Evolutionary conservation across 2,888 invertebrate species (phyloP).

Genomic region (Mamestra brassicae): DNA sequence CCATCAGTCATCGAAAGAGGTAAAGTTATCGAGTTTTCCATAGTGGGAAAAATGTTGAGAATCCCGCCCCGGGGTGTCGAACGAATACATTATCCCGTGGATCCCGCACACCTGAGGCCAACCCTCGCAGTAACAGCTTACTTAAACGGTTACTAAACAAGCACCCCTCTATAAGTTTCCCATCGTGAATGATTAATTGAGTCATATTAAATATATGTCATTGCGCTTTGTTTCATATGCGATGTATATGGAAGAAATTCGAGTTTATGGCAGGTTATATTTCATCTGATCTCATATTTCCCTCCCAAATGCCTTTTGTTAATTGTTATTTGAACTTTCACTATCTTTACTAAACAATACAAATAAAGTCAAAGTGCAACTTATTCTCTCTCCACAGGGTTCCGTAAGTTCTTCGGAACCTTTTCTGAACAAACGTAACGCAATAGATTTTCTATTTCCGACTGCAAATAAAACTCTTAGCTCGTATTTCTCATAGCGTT

Average conservation of each 20-base stretch:
- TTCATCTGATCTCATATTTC: conserved; percentile 42
- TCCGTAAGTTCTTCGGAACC: conserved; percentile 14
- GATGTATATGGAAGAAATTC: conserved; percentile 23
- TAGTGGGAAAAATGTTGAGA: conserved; percentile 43
- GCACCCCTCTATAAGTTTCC: conserved; percentile 38
- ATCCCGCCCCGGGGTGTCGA: conserved; percentile 48
- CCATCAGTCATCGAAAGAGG: conserved; percentile 58
- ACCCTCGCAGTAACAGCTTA: conserved; percentile 60
- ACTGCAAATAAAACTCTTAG: conserved; percentile 54
- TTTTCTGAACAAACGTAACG: conserved; percentile 26
- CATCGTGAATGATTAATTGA: conserved; percentile 60
- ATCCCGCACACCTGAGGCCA: conserved; percentile 60
- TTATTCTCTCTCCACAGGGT: conserved; percentile 13
- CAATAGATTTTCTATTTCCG: conserved; percentile 60
- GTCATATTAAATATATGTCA: conserved; percentile 42
- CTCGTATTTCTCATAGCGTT: conserved; percentile 45
- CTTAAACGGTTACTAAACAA: conserved; percentile 47
- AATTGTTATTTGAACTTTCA: conserved; percentile 51
- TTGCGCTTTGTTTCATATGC: conserved; percentile 44
- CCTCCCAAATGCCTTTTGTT: conserved; percentile 47
- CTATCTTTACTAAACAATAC: conserved; percentile 11
- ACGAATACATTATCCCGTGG: conserved; percentile 75
- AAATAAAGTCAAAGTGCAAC: conserved; percentile 7
- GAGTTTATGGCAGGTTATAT: conserved; percentile 53
- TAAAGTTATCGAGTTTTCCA: conserved; percentile 55